These are phyloP conservation scores for Panthera leo DNA, from an alignment of 2,113 vertebrate genomes.

Conservation along the genomic window DNA sequence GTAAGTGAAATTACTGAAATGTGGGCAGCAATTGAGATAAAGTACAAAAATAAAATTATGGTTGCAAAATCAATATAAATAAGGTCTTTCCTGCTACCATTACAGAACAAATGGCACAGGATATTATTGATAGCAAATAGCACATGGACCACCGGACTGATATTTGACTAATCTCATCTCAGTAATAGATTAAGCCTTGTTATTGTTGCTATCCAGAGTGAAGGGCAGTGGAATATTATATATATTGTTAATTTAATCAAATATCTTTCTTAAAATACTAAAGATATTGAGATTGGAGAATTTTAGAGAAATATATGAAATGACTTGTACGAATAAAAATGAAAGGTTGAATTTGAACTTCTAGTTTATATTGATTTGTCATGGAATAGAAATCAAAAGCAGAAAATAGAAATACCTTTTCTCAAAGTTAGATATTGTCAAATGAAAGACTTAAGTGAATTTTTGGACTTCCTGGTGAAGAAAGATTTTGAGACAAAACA, in stretches of 20 bases:
- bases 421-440: background rate
- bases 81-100: background rate
- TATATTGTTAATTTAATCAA: background rate
- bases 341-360: background rate
- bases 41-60: slow-evolving; percentile 31
- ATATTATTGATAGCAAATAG: background rate
- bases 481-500: background rate
- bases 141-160: background rate
- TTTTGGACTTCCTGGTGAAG: background rate
- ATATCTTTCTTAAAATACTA: background rate
- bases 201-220: background rate
- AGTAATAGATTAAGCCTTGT: background rate
- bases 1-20: background rate
- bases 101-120: background rate
- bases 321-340: background rate
- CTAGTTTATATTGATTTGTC: background rate
- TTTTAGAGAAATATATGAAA: background rate
- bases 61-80: background rate
- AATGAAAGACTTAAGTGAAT: background rate
- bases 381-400: background rate
- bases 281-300: background rate
- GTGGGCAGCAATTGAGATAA: background rate
- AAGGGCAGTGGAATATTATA: background rate
- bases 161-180: background rate
- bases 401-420: background rate